Conservation (phyloP, 2,797 vertebrate species). For the Sebastiscus albofasciatus region DNA sequence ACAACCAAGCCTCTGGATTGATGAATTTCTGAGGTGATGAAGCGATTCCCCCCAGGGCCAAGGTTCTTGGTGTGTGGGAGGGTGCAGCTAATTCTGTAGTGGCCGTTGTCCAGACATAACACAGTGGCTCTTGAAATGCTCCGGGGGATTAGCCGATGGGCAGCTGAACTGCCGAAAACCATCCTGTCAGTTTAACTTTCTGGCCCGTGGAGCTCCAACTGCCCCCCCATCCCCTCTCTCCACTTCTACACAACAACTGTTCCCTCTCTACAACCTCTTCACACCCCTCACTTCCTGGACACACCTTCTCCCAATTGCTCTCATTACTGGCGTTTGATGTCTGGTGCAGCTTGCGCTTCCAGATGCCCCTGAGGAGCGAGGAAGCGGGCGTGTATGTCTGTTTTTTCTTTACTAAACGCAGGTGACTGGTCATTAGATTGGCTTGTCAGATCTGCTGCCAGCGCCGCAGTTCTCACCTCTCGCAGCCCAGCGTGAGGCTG, state of each 20-base stretch:
- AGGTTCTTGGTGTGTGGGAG: conserved; percentile 31
- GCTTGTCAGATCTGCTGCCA: conserved; percentile 77
- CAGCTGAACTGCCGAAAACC: conserved; percentile 43
- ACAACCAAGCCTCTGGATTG: conserved; percentile 29
- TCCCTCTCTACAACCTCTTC: conserved; percentile 73
- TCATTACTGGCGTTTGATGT: conserved; percentile 84
- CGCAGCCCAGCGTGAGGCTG: conserved; percentile 47
- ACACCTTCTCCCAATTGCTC: conserved; percentile 85
- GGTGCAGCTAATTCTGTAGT: conserved; percentile 50
- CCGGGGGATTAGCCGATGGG: conserved; percentile 60
- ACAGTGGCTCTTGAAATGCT: conserved; percentile 63
- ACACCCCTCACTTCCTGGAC: conserved; percentile 83
- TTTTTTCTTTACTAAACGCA: conserved; percentile 65
- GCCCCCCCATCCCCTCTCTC: conserved; percentile 46
- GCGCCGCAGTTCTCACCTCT: conserved; percentile 72
- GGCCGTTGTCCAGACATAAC: conserved; percentile 58
- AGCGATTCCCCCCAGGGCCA: background rate
- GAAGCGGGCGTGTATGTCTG: conserved; percentile 76
- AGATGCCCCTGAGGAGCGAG: conserved; percentile 80
- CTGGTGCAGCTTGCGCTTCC: conserved; percentile 78
- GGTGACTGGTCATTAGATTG: conserved; percentile 80
- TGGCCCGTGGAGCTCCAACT: conserved; percentile 33
- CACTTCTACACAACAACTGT: conserved; percentile 69
- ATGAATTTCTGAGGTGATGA: conserved; percentile 20
- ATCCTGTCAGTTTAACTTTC: conserved; percentile 49